These are phyloP conservation scores for Clarias macrocephalus DNA, from an alignment of 2,113 vertebrate genomes.

Conservation along the genomic window DNA sequence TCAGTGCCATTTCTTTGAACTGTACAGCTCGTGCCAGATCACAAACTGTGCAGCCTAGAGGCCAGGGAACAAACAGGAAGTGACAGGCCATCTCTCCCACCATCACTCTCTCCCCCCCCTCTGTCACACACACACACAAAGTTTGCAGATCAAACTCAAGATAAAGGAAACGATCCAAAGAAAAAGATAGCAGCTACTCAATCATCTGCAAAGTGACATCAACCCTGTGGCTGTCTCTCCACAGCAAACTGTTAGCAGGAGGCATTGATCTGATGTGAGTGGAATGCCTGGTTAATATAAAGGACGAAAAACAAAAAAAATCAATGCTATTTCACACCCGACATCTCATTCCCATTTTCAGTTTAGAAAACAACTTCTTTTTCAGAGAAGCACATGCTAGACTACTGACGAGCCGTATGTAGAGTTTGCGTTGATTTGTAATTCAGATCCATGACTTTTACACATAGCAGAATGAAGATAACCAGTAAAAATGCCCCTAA, in stretches of 20 bases:
- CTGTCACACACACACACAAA: background rate
- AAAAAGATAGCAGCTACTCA: background rate
- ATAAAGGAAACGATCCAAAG: background rate
- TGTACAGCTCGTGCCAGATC: background rate
- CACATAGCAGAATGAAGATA: background rate
- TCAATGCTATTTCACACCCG: too few species aligned
- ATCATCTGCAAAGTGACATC: background rate
- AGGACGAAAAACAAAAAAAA: background rate
- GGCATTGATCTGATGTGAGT: background rate
- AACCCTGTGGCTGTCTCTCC: background rate
- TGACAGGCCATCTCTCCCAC: constrained; percentile 4
- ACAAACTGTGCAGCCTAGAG: constrained; percentile 44
- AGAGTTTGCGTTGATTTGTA: background rate
- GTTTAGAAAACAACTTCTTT: background rate
- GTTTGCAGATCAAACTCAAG: background rate
- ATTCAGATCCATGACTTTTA: background rate
- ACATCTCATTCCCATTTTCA: background rate
- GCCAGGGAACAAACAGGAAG: constrained; percentile 34
- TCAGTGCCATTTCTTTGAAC: background rate
- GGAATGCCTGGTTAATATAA: background rate
- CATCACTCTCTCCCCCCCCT: background rate
- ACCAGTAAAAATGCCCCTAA: too few species aligned
- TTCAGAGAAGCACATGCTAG: background rate
- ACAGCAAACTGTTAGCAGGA: background rate
- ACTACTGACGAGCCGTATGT: background rate